Evolutionary conservation across 1,140 invertebrate genomes (phyloP), one percentile per base, ranked within the genome.

Genomic region (Drosophila lacteicornis): DNA sequence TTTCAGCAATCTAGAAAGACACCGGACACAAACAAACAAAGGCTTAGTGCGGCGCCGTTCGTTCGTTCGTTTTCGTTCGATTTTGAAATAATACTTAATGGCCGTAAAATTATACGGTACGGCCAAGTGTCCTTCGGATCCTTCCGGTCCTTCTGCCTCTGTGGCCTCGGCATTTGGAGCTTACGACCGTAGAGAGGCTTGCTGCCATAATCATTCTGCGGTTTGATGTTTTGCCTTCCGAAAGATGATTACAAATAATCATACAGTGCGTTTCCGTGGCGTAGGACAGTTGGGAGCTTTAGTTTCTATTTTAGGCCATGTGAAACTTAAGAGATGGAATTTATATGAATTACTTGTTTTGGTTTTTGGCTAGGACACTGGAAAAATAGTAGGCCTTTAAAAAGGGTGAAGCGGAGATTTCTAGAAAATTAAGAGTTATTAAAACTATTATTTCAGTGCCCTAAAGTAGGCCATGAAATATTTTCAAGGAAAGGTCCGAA

Each of bases 81-180:
- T 85, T 91, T 85, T 80, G 57, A 90, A 91, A 90, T 90, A 91
- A 90, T 86, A 90, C 78, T 82, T 91, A 90, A 90, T 90, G 86
- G 70, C 85, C 86, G 86, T 90, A 85, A 90, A 90, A 91, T 90
- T 82, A 90, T 90, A 82, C 83, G 66, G 75, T 79, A 84, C 66
- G 55, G 65, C 55, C 79, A 84, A 90, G 74, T 88, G 69, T 63
- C 68, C 55, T 50, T 78, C 15, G 49, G 62, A 58, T 75, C 66
- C 57, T 67, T 19, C 33, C 17, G 40, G 46, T 75, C 51, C 55
- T 53, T 69, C 36, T 70, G 62, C 55, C 22, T 65, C 30, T 77
- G 59, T 60, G 43, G 51, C 17, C 46, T 40, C 58, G 1, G 13
- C 61, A 42, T 61, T 79, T 40, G 56, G 42, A 51, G 78, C 70